These are phyloP conservation scores for Contarinia nasturtii DNA, from an alignment of 1,140 invertebrate species.

Conservation along the genomic window DNA sequence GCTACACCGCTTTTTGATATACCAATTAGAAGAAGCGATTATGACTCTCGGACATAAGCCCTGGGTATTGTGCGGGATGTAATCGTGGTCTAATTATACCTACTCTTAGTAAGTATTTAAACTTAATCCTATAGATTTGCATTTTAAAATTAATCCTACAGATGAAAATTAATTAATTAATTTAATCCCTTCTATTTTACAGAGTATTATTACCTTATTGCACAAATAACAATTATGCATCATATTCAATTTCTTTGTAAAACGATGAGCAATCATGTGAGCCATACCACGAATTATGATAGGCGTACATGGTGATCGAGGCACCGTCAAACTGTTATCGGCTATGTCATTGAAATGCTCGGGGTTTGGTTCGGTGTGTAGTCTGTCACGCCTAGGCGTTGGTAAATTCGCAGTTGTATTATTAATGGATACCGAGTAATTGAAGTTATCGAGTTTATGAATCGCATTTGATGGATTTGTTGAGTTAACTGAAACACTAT, in stretches of 20 bases:
- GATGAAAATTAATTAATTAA: no score
- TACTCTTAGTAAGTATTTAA: no score
- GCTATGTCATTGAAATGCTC: constrained; percentile 19
- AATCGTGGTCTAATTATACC: no score
- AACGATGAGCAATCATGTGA: constrained; percentile 80
- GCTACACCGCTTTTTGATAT: no score
- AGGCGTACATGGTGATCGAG: constrained; percentile 56
- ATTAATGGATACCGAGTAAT: no score
- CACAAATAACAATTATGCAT: constrained; percentile 80
- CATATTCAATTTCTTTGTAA: constrained; percentile 73
- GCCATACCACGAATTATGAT: constrained; percentile 56
- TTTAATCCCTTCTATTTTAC: no score
- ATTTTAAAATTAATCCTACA: no score
- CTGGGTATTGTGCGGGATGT: no score
- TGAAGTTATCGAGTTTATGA: neutral
- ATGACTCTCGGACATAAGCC: no score
- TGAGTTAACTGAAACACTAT: neutral
- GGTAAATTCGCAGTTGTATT: constrained; percentile 1
- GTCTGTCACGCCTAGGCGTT: constrained; percentile 30
- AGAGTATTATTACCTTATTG: no score
- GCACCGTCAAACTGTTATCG: constrained; percentile 36
- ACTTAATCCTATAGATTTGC: no score
- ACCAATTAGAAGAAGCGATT: no score
- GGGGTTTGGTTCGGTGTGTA: constrained; percentile 48
- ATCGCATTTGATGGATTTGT: constrained; percentile 1